Evolutionary conservation across 2,888 invertebrate species (phyloP).

Genomic region (Tolmerus cingulatus): DNA sequence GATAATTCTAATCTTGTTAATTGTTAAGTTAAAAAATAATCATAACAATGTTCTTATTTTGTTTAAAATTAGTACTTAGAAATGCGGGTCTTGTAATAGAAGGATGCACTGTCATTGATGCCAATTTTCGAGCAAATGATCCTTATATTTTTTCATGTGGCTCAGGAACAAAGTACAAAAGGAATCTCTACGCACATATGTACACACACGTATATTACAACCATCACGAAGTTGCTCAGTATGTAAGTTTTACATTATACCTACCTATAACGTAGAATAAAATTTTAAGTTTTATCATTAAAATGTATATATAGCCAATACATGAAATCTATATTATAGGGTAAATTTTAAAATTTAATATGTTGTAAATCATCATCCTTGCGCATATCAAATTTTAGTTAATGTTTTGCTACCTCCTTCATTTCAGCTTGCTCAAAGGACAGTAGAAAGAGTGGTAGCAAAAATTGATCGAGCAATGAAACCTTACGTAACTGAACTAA

Average conservation of each 20-base stretch:
- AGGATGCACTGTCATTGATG: conserved; percentile 71
- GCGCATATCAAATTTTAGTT: background rate
- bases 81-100: conserved; percentile 69
- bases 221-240: conserved; percentile 71
- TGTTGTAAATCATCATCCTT: too few species aligned
- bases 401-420: background rate
- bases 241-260: conserved; percentile 60
- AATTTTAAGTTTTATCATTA: too few species aligned
- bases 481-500: background rate
- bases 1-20: background rate
- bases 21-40: background rate
- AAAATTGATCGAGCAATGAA: background rate
- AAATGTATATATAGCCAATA: too few species aligned
- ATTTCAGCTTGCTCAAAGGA: background rate
- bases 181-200: conserved; percentile 67
- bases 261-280: background rate
- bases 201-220: conserved; percentile 68
- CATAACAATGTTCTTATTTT: background rate
- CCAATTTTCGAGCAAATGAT: conserved; percentile 72
- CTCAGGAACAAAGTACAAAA: conserved; percentile 70
- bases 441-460: background rate
- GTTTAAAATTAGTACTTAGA: conserved; percentile 66
- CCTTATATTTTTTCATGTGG: conserved; percentile 73
- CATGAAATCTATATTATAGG: background rate
- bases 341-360: background rate